Conservation (phyloP, 2,113 vertebrate genomes). For the Dasyornis broadbenti region DNA sequence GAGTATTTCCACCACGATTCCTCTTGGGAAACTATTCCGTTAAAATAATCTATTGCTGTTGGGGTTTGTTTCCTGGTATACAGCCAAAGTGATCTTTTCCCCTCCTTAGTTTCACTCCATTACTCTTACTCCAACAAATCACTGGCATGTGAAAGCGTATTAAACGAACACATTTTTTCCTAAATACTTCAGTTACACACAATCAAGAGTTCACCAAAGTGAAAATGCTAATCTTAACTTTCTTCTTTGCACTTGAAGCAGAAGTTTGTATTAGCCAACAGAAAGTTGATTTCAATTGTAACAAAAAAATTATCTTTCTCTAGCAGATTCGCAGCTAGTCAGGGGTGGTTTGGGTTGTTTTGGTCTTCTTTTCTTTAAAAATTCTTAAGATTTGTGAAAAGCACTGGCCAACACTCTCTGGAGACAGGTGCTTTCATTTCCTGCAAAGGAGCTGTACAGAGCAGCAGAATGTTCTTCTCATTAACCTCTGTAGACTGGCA, state of each 20-base stretch:
- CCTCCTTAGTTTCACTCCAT: constrained; percentile 1
- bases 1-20: neutral
- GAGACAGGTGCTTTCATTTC: neutral
- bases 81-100: neutral
- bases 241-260: neutral
- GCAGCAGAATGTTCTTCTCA: neutral
- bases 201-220: neutral
- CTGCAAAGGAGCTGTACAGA: neutral
- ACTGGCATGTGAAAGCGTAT: neutral
- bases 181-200: neutral
- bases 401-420: neutral
- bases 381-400: neutral
- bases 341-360: neutral
- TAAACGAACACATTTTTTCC: neutral
- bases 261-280: neutral
- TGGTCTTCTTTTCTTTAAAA: neutral
- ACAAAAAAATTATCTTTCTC: neutral
- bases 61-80: neutral
- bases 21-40: neutral
- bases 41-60: neutral
- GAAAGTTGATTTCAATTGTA: neutral
- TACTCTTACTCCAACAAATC: constrained; percentile 7
- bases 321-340: neutral
- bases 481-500: neutral
- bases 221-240: neutral